Percentiles rank a stretch among this genome's conserved stretches.
Evolutionary conservation across 1,140 invertebrate genomes (phyloP).

Genomic region (Penaeus japonicus): DNA sequence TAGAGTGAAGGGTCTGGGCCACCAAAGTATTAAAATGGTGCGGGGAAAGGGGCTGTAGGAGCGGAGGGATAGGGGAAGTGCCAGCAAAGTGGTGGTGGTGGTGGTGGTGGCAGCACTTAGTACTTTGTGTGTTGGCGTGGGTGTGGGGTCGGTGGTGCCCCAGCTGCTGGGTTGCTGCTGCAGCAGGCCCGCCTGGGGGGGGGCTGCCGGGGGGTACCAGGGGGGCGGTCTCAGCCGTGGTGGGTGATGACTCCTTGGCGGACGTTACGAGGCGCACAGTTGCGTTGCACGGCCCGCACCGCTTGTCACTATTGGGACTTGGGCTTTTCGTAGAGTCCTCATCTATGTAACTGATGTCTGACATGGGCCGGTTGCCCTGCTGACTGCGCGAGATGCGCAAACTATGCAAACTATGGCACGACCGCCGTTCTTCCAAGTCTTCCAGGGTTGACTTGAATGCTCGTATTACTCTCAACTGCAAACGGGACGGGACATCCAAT

Average conservation of each 20-base stretch:
- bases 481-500: constrained; percentile 68
- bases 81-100: constrained; percentile 51
- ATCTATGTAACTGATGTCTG: constrained; percentile 92
- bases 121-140: constrained; percentile 55
- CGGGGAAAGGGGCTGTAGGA: constrained; percentile 48
- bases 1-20: constrained; percentile 57
- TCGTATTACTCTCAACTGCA: constrained; percentile 99
- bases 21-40: constrained; percentile 58
- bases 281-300: constrained; percentile 51
- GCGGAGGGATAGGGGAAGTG: constrained; percentile 46
- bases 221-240: constrained; percentile 54
- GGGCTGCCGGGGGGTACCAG: constrained; percentile 53
- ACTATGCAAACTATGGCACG: constrained; percentile 96
- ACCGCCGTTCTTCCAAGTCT: constrained; percentile 98
- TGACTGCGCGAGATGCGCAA: constrained; percentile 86
- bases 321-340: constrained; percentile 72
- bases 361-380: constrained; percentile 77
- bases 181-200: constrained; percentile 44
- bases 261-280: constrained; percentile 46
- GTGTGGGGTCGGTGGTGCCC: constrained; percentile 54
- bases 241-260: constrained; percentile 53
- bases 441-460: constrained; percentile 99
- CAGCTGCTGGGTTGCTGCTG: constrained; percentile 55
- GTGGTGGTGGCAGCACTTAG: constrained; percentile 56
- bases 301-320: constrained; percentile 49